Evolutionary conservation across 1,140 invertebrate species (phyloP).

Genomic region (Colletes gigas): DNA sequence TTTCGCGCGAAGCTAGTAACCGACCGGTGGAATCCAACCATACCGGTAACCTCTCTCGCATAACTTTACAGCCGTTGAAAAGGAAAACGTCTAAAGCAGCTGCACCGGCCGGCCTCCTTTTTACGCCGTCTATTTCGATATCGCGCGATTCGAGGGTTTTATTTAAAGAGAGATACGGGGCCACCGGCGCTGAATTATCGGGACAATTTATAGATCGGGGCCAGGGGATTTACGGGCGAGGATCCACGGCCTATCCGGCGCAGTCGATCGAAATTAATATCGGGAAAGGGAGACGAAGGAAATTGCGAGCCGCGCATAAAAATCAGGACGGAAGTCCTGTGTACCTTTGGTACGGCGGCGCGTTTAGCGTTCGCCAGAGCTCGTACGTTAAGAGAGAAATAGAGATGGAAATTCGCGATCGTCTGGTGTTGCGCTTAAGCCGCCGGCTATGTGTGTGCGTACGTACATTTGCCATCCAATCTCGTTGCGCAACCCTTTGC

Average conservation of each 20-base stretch:
- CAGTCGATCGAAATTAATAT: constrained; percentile 2
- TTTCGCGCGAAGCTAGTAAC: constrained; percentile 33
- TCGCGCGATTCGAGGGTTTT: constrained; percentile 28
- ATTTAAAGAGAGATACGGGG: constrained; percentile 23
- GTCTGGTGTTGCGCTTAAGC: constrained; percentile 35
- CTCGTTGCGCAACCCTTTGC: constrained; percentile 62
- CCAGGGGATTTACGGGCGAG: neutral
- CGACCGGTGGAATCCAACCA: constrained; percentile 14
- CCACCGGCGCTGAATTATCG: neutral
- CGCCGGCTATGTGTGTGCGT: constrained; percentile 24
- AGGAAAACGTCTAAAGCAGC: constrained; percentile 46
- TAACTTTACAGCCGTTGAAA: constrained; percentile 47
- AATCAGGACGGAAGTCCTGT: neutral
- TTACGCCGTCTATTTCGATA: constrained; percentile 30
- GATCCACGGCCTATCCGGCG: neutral
- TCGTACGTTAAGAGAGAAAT: constrained; percentile 27
- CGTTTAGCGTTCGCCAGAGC: neutral
- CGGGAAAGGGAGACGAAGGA: neutral
- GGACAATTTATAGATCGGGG: neutral
- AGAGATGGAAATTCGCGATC: constrained; percentile 32
- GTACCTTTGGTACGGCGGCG: constrained; percentile 2
- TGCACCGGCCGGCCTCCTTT: constrained; percentile 20
- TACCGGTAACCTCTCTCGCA: constrained; percentile 37
- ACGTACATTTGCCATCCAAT: constrained; percentile 60
- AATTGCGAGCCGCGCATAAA: constrained; percentile 1